Percentiles rank a stretch among this genome's conserved stretches.
Conservation (phyloP, 1,140 invertebrate genomes). For the Brachionus manjavacas region DNA sequence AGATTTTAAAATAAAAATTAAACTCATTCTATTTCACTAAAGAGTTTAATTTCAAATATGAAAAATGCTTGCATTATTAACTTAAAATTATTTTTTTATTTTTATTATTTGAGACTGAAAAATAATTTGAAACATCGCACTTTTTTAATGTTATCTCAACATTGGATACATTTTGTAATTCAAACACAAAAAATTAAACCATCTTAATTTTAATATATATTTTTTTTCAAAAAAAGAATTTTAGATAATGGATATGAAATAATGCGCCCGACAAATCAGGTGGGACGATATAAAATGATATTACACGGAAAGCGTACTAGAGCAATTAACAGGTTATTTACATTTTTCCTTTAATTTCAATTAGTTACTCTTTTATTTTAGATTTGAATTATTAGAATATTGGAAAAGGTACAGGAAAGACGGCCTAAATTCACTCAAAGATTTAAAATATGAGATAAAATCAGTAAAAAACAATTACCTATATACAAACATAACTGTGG, state of each 20-base stretch:
- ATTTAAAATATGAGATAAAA: conserved; percentile 56
- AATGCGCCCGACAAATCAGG: conserved; percentile 52
- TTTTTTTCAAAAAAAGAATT: not conserved
- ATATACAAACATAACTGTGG: conserved; percentile 59
- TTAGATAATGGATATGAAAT: conserved; percentile 13
- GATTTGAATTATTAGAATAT: conserved; percentile 10
- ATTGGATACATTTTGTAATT: too few relatives aligned
- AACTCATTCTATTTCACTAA: too few relatives aligned
- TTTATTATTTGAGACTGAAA: too few relatives aligned
- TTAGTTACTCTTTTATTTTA: not conserved
- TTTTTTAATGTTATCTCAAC: too few relatives aligned
- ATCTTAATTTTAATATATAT: too few relatives aligned
- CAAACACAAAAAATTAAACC: too few relatives aligned
- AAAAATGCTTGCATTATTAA: too few relatives aligned
- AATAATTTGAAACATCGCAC: too few relatives aligned
- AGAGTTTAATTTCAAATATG: too few relatives aligned
- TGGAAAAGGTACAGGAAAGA: conserved; percentile 54
- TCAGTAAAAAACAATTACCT: conserved; percentile 49
- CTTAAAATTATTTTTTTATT: too few relatives aligned
- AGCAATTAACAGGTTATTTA: conserved; percentile 50
- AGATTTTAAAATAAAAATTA: too few relatives aligned
- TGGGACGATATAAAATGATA: conserved; percentile 56
- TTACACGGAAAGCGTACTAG: conserved; percentile 50
- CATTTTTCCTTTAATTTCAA: not conserved
- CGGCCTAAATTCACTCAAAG: conserved; percentile 56